Conservation (phyloP, 2,113 vertebrate species). For the Seriola aureovittata region DNA sequence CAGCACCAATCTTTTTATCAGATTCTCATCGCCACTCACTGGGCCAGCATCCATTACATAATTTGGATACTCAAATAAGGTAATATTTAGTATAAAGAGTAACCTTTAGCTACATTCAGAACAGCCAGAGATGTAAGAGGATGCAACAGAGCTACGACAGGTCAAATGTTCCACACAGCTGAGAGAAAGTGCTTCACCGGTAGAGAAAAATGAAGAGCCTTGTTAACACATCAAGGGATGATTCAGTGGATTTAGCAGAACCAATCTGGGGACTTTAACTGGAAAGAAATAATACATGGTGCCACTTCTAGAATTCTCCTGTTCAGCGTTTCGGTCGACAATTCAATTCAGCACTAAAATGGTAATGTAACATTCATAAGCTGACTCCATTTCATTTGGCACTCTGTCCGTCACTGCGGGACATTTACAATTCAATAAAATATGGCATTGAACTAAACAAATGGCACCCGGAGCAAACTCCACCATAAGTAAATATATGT, state of each 20-base stretch:
- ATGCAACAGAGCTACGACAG: background rate
- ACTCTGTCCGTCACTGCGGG: background rate
- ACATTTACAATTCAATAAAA: conserved; percentile 5
- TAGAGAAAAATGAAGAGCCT: background rate
- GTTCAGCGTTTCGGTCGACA: background rate
- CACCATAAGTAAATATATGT: conserved; percentile 42
- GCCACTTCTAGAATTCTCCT: background rate
- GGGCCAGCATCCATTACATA: background rate
- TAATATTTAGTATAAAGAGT: background rate
- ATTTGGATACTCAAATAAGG: conserved; percentile 44
- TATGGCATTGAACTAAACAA: conserved; percentile 12
- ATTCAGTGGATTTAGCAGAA: background rate
- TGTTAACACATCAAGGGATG: background rate
- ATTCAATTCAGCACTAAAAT: background rate
- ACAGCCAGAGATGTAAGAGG: conserved; percentile 18
- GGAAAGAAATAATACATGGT: background rate
- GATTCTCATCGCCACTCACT: background rate
- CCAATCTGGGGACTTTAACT: background rate
- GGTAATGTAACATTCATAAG: background rate
- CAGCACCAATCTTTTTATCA: conserved; percentile 4
- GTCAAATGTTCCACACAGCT: background rate
- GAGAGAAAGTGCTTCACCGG: background rate
- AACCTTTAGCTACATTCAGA: conserved; percentile 9
- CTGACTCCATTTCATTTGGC: conserved; percentile 1
- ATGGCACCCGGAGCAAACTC: background rate